These are phyloP conservation scores for Notocelia uddmanniana DNA, from an alignment of 2,888 invertebrate genomes.

Conservation along the genomic window DNA sequence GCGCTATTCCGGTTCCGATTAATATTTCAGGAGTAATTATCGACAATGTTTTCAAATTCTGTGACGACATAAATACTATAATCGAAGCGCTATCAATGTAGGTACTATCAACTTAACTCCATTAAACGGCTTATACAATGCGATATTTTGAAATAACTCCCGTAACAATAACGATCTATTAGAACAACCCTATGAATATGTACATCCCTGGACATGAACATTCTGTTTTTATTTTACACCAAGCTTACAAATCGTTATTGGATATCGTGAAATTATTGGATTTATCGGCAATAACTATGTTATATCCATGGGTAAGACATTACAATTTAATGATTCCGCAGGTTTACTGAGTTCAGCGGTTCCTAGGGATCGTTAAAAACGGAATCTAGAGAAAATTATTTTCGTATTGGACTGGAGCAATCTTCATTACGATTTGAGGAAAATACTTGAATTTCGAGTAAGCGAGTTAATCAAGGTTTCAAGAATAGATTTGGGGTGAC, in stretches of 20 bases:
- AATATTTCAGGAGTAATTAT: constrained; percentile 28
- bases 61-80: constrained; percentile 20
- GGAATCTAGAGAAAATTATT: constrained; percentile 29
- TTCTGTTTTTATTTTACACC: constrained; percentile 42
- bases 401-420: constrained; percentile 24
- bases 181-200: constrained; percentile 19
- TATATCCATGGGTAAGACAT: constrained; percentile 37
- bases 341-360: constrained; percentile 42
- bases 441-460: constrained; percentile 22
- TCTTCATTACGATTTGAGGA: constrained; percentile 5
- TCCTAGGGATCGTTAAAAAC: constrained; percentile 35
- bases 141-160: neutral
- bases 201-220: constrained; percentile 17
- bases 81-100: too few relatives aligned
- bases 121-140: neutral
- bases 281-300: constrained; percentile 43
- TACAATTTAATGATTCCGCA: constrained; percentile 44
- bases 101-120: constrained; percentile 15
- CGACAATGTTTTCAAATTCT: constrained; percentile 22
- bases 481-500: constrained; percentile 5
- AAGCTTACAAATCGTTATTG: constrained; percentile 37
- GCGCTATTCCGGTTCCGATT: constrained; percentile 16
- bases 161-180: constrained; percentile 29
- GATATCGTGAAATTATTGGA: constrained; percentile 44
- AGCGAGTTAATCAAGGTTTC: constrained; percentile 4